phyloP scores from a whole-genome alignment of 2,888 invertebrate genomes.

The Drosophila pegasa region DNA sequence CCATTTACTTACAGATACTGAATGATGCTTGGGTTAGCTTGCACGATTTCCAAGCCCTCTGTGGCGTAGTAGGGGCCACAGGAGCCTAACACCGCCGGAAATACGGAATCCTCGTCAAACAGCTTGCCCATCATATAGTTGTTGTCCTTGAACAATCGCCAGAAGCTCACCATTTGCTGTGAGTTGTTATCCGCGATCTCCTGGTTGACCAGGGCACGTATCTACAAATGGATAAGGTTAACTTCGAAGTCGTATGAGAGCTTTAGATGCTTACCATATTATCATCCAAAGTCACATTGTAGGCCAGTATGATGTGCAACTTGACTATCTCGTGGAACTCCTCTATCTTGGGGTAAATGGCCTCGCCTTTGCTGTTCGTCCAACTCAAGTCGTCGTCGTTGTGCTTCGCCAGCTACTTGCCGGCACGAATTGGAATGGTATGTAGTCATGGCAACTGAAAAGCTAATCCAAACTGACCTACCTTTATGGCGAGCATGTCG shows the following conservation, averaged over 20 bases:
- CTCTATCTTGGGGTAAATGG: conserved; percentile 81
- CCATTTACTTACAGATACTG: conserved; percentile 80
- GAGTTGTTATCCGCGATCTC: conserved; percentile 83
- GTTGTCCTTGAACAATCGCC: conserved; percentile 84
- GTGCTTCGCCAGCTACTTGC: conserved; percentile 71
- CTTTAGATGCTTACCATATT: conserved; percentile 75
- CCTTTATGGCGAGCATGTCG: conserved; percentile 83
- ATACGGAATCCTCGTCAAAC: conserved; percentile 83
- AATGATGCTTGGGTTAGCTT: conserved; percentile 77
- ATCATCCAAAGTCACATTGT: conserved; percentile 83
- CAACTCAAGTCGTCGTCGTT: conserved; percentile 82
- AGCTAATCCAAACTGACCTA: conserved; percentile 53
- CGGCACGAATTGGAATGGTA: conserved; percentile 10
- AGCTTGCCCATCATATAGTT: conserved; percentile 84
- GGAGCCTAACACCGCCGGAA: conserved; percentile 83
- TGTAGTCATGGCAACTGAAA: conserved; percentile 34
- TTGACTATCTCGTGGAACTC: conserved; percentile 84
- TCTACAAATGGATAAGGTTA: conserved; percentile 54
- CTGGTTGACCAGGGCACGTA: conserved; percentile 82
- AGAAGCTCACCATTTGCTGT: conserved; percentile 83
- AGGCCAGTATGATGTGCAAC: conserved; percentile 82
- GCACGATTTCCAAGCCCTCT: conserved; percentile 79
- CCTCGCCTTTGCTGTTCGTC: conserved; percentile 78
- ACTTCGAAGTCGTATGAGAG: no score
- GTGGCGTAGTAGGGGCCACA: conserved; percentile 84